Base-by-base conservation (phyloP, 2,113 vertebrate species). In the Toxotes jaculatrix region DNA sequence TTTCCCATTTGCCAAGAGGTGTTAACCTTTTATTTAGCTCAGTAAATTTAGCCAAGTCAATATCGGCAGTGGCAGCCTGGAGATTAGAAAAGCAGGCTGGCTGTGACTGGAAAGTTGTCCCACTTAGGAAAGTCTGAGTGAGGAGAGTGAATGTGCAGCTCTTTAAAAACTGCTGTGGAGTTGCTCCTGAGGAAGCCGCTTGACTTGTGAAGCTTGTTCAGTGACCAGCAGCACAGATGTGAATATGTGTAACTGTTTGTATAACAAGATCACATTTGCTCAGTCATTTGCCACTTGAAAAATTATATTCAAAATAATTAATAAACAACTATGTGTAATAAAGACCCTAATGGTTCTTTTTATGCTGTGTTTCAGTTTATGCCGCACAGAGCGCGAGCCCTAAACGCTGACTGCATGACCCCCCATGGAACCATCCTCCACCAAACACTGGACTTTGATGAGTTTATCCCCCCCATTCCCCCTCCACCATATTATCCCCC, bases 401-500 rank as follows among this genome's bases (percentile, higher is more conserved):
- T 96, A 68, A 95, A 96, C 17, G 91, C 96, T 0, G 97, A 98
- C 94, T 99, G 98, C 45, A 92, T 97, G 96, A 97, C 96, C 7
- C 97, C 97, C 0, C 98, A 96, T 0, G 97, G 97, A 80, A 96
- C 97, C 16, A 94, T 97, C 62, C 95, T 98, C 67, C 98, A 98
- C 90, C 98, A 99, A 51, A 97, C 96, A 0, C 65, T 99, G 95
- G 98, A 98, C 92, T 99, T 99, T 17, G 98, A 99, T 16, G 98
- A 99, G 93, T 99, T 99, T 81, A 96, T 99, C 38, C 96, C 98
- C 6, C 98, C 98, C 0, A 97, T 99, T 14, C 98, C 98, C 0
- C 98, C 98, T 5, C 98, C 98, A 0, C 98, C 98, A 5, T 99
- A 99, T 87, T 99, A 99, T 92, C 98, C 98, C 0, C 98, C 98